phyloP scores from a whole-genome alignment of 1,140 invertebrate genomes.

The Rhyzopertha dominica region DNA sequence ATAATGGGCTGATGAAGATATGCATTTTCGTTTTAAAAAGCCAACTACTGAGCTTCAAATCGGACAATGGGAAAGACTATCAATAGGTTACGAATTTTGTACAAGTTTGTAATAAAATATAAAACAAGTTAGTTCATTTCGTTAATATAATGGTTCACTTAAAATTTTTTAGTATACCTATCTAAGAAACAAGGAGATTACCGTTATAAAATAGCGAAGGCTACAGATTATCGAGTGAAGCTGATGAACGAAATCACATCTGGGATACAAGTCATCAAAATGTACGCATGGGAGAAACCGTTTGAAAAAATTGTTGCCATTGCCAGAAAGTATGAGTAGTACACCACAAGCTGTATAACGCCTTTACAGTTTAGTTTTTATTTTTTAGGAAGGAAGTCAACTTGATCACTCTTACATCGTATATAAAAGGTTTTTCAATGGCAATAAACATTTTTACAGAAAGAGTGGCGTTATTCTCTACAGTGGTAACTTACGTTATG shows the following conservation, averaged over 20 bases:
- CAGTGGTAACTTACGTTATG: slow-evolving; percentile 63
- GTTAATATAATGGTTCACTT: too few species aligned
- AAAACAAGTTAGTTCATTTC: slow-evolving; percentile 6
- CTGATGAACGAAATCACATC: slow-evolving; percentile 79
- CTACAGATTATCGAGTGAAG: slow-evolving; percentile 74
- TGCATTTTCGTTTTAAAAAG: too few species aligned
- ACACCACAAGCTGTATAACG: too few species aligned
- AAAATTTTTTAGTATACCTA: slow-evolving; percentile 53
- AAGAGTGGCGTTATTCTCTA: slow-evolving; percentile 66
- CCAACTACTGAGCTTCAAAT: slow-evolving; percentile 1
- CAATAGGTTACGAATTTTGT: too few species aligned
- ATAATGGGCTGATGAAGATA: too few species aligned
- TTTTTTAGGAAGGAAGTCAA: slow-evolving; percentile 58
- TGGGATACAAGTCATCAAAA: slow-evolving; percentile 75
- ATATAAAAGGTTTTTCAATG: slow-evolving; percentile 65
- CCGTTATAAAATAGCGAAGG: slow-evolving; percentile 61
- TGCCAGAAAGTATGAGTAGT: slow-evolving; percentile 50
- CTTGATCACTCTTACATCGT: slow-evolving; percentile 61
- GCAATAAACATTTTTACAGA: slow-evolving; percentile 63
- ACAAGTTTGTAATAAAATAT: slow-evolving; percentile 5
- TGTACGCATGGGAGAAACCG: slow-evolving; percentile 80
- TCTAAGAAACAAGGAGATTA: slow-evolving; percentile 60
- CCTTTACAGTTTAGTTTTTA: slow-evolving; percentile 45
- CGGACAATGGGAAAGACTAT: too few species aligned
- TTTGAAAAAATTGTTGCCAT: slow-evolving; percentile 62